Evolutionary conservation across 2,888 invertebrate genomes (phyloP).

Genomic region (Cloeon dipterum): DNA sequence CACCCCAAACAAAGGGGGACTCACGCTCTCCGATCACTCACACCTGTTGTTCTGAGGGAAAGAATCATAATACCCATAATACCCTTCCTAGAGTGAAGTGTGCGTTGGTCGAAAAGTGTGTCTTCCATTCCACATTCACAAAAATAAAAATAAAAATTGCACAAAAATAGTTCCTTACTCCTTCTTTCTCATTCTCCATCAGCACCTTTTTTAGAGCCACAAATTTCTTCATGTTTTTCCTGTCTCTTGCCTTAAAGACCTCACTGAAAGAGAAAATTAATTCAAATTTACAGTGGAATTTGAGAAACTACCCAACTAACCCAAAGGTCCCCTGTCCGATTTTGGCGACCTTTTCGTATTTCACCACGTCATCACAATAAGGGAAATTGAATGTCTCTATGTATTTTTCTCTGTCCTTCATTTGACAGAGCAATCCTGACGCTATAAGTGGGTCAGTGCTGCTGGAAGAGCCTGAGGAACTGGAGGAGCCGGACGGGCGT

Average conservation of each 20-base stretch:
- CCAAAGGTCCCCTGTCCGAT: constrained; percentile 98
- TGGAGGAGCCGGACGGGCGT: too few relatives aligned
- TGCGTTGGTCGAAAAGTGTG: too few relatives aligned
- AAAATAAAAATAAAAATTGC: too few relatives aligned
- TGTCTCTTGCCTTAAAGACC: constrained; percentile 89
- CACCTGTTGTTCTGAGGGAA: too few relatives aligned
- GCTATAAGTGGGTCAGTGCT: too few relatives aligned
- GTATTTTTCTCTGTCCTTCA: constrained; percentile 30
- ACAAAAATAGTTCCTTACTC: constrained; percentile 42
- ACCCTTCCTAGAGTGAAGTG: neutral
- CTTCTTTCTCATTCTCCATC: constrained; percentile 99
- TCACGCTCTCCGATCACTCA: too few relatives aligned
- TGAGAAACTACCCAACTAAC: constrained; percentile 23
- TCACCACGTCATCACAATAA: constrained; percentile 71
- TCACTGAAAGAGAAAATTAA: constrained; percentile 33
- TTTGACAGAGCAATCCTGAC: too few relatives aligned
- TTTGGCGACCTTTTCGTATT: constrained; percentile 93
- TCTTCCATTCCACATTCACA: too few relatives aligned
- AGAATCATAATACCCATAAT: too few relatives aligned
- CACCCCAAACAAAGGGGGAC: too few relatives aligned
- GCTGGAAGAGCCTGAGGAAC: too few relatives aligned
- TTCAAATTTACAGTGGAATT: neutral
- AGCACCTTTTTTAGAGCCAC: constrained; percentile 98
- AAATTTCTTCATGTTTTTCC: constrained; percentile 62
- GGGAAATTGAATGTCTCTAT: constrained; percentile 68